Base-by-base conservation (phyloP, 2,888 invertebrate genomes). In the Hoplodrina blanda region DNA sequence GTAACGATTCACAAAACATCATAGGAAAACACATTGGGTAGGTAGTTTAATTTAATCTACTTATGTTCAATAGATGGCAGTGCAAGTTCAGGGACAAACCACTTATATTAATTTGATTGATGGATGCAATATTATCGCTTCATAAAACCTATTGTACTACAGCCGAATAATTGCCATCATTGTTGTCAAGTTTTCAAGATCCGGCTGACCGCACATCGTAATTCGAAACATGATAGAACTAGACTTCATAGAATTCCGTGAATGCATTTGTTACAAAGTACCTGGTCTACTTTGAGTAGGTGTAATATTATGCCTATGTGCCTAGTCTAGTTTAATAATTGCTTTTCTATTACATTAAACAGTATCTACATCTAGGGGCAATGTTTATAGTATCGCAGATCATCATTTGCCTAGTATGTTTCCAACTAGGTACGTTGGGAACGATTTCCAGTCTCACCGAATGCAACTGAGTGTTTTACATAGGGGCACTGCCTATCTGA, bases 151-250 rank as follows among this genome's bases (percentile, higher is more conserved):
- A 54, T 46, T 54, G 20, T 59, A 17, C 8, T 8, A 41, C n/a
- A 15, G 41, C 17, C 5, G 46, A 46, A 46, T 15, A 6, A 46
- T 46, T 46, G 46, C 46, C 30, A 13, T 25, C 15, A n/a, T 13
- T 50, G n/a, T 77, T 68, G 63, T 67, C 25, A n/a, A 25, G 19
- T 63, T 57, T 52, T 62, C 1, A 59, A 49, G 75, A 70, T 70
- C 53, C 63, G 61, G 57, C 17, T 69, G 66, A 44, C 30, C 55
- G 66, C 61, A 63, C 65, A 76, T 62, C 63, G 54, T 54, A 61
- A 80, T 76, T 66, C 13, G 11, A 44, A 53, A 37, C 19, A 17
- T 41, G 41, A 52, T 57, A n/a, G 13, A 50, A 37, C 30, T 37
- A 20, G 7, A 25, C 11, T 17, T 2, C 10, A 4, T 53, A 19